Evolutionary conservation across 2,113 vertebrate genomes (phyloP).

Genomic region (Pica pica): DNA sequence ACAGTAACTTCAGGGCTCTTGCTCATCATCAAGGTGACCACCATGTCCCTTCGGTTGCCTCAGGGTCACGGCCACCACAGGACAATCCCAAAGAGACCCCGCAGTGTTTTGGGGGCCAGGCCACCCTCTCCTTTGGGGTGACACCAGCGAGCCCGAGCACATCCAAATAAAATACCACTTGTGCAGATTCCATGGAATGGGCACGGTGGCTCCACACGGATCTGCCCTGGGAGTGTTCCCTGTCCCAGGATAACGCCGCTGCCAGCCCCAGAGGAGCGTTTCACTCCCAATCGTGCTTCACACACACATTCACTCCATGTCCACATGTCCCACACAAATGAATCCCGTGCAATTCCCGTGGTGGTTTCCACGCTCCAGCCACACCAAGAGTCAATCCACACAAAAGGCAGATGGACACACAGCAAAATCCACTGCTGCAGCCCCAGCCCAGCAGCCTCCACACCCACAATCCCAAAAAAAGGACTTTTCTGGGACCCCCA

Average conservation of each 20-base stretch:
- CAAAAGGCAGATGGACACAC: not conserved
- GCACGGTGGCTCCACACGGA: rapidly evolving
- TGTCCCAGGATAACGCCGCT: rapidly evolving
- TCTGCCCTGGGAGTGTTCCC: not conserved
- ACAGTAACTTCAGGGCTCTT: not conserved
- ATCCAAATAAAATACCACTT: rapidly evolving
- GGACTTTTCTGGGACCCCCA: not conserved
- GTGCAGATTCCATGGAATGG: rapidly evolving
- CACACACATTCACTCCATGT: rapidly evolving
- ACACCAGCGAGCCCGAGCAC: not conserved
- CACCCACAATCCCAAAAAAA: not conserved
- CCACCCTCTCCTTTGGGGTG: not conserved
- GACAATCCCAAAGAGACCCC: not conserved
- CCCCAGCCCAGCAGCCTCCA: not conserved
- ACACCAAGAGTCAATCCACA: not conserved
- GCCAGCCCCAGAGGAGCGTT: rapidly evolving
- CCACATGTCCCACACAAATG: rapidly evolving
- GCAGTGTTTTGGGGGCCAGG: rapidly evolving
- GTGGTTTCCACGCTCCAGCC: not conserved
- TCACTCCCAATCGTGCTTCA: not conserved
- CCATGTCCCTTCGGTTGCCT: not conserved
- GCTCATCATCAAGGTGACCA: not conserved
- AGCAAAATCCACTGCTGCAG: not conserved
- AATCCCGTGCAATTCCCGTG: rapidly evolving
- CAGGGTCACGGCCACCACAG: too few relatives aligned